phyloP scores from a whole-genome alignment of 2,888 invertebrate genomes.

The Halocaridina rubra region DNA sequence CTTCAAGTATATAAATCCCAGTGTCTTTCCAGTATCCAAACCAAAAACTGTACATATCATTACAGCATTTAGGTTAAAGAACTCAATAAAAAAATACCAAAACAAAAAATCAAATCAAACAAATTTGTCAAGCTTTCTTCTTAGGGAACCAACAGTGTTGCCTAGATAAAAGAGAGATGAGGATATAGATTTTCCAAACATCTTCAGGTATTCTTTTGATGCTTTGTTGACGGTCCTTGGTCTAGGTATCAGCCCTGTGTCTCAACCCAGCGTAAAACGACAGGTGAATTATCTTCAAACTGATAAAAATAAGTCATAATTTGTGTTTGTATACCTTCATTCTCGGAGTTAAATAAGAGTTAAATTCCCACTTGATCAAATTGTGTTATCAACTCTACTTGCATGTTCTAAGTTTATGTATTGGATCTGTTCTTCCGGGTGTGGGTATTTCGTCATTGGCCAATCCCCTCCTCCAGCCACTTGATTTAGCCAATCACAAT shows the following conservation, averaged over 20 bases:
- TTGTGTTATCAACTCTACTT: background rate
- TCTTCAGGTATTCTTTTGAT: too few species aligned
- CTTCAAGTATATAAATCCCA: too few species aligned
- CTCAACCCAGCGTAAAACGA: constrained; percentile 6
- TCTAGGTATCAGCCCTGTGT: constrained; percentile 40
- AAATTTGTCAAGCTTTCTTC: background rate
- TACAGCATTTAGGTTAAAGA: too few species aligned
- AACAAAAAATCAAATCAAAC: too few species aligned
- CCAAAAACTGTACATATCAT: too few species aligned
- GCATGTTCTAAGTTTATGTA: constrained; percentile 34
- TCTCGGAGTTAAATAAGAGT: constrained; percentile 35
- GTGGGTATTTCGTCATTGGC: constrained; percentile 39
- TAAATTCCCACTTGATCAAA: too few species aligned
- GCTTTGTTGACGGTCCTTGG: too few species aligned
- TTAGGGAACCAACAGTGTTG: background rate
- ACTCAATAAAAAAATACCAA: too few species aligned
- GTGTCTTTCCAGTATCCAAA: too few species aligned
- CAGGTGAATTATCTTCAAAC: background rate
- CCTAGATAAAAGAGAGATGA: background rate
- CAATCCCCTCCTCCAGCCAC: constrained; percentile 42
- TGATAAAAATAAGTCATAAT: background rate
- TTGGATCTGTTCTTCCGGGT: constrained; percentile 22
- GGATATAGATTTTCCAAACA: too few species aligned
- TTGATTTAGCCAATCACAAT: constrained; percentile 43
- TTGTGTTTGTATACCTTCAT: constrained; percentile 2